Evolutionary conservation across 2,113 vertebrate species (phyloP).

Genomic region (Tetrao urogallus): DNA sequence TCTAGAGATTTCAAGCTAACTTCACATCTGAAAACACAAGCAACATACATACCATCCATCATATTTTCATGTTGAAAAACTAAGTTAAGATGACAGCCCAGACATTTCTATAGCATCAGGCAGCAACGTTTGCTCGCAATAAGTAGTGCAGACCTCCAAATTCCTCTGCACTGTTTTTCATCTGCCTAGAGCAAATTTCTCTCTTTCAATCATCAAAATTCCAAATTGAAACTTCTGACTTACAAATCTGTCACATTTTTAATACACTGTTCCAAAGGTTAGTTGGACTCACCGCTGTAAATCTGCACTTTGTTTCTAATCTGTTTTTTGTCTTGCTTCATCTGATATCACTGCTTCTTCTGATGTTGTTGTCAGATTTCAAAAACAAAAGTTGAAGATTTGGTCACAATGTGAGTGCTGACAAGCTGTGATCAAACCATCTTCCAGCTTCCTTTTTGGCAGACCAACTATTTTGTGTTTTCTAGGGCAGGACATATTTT

Average conservation of each 20-base stretch:
- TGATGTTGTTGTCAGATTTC: neutral
- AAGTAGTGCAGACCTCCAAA: neutral
- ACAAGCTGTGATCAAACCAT: neutral
- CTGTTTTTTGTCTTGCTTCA: neutral
- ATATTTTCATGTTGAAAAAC: neutral
- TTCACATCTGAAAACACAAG: neutral
- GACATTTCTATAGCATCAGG: neutral
- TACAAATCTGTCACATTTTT: neutral
- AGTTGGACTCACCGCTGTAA: neutral
- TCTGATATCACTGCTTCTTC: neutral
- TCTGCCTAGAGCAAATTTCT: neutral
- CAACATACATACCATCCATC: neutral
- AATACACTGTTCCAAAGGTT: neutral
- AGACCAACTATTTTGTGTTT: neutral
- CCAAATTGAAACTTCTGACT: neutral
- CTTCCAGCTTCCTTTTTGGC: neutral
- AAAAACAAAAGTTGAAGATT: neutral
- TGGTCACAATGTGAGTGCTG: neutral
- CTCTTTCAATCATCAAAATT: neutral
- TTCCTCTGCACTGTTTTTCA: neutral
- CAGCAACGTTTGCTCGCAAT: fast-evolving
- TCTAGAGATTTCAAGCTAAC: neutral
- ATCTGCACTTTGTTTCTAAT: neutral
- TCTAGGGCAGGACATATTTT: neutral
- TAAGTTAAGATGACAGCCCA: neutral